Conservation (phyloP, 2,888 invertebrate genomes). For the Mimumesa dahlbomi region DNA sequence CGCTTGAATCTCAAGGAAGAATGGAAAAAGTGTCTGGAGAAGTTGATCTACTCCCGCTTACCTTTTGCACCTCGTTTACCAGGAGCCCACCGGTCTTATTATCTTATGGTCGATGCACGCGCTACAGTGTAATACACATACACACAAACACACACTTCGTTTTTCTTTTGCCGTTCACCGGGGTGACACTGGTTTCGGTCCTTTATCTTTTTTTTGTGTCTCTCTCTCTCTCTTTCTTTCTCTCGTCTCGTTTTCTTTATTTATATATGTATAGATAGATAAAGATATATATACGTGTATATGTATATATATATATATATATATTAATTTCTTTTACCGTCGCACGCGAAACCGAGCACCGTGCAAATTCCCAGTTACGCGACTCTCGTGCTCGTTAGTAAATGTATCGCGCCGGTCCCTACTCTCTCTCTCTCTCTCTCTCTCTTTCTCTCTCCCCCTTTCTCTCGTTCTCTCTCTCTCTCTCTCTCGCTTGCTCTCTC, state of each 20-base stretch:
- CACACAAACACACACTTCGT: constrained; percentile 36
- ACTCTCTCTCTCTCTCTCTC: constrained; percentile 10
- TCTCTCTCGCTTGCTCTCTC: constrained; percentile 11
- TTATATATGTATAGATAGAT: too few relatives aligned
- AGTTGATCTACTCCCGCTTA: constrained; percentile 20
- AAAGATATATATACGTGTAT: too few relatives aligned
- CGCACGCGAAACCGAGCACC: constrained; percentile 61
- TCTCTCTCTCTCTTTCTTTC: constrained; percentile 1
- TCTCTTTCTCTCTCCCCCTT: constrained; percentile 12
- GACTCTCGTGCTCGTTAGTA: constrained; percentile 18
- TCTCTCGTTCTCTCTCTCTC: too few relatives aligned
- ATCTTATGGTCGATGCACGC: constrained; percentile 43
- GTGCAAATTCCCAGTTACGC: constrained; percentile 36
- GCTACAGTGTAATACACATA: constrained; percentile 30
- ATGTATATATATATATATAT: too few relatives aligned
- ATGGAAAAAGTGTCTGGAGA: too few relatives aligned
- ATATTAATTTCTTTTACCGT: constrained; percentile 1
- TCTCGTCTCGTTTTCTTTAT: background rate
- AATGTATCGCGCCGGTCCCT: constrained; percentile 25
- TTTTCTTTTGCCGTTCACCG: constrained; percentile 1
- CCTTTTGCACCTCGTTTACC: constrained; percentile 30
- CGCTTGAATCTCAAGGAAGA: background rate
- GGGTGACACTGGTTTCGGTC: constrained; percentile 17
- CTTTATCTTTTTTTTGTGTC: too few relatives aligned
- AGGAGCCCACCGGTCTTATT: constrained; percentile 20